Conservation (phyloP, 2,113 vertebrate genomes). For the Elephas maximus region DNA sequence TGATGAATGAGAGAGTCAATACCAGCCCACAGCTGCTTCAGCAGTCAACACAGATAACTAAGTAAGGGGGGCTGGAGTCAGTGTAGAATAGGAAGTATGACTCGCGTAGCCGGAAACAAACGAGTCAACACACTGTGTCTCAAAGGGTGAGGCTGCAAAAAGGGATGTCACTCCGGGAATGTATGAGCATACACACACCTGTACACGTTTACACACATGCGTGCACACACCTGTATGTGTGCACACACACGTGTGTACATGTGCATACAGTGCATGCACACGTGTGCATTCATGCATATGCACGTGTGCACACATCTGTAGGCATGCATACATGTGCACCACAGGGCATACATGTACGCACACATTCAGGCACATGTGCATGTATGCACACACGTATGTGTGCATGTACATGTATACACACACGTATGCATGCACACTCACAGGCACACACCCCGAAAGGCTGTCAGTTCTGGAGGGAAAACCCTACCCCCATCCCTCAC, state of each 20-base stretch:
- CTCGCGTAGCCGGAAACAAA: conserved; percentile 28
- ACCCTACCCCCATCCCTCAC: conserved; percentile 61
- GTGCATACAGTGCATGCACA: neutral
- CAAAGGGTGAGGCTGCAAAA: neutral
- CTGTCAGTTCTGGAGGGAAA: conserved; percentile 44
- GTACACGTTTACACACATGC: accelerated
- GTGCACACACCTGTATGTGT: too few species aligned
- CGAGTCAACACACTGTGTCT: neutral
- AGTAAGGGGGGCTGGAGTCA: neutral
- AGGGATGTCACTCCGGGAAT: neutral
- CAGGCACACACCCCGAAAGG: neutral
- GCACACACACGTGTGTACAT: too few species aligned
- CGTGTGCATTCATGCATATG: too few species aligned
- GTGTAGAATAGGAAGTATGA: conserved; percentile 42
- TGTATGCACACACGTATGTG: too few species aligned
- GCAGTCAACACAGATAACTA: neutral
- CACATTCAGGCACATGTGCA: too few species aligned
- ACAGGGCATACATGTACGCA: too few species aligned
- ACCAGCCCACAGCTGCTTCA: neutral
- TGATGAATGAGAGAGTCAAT: neutral
- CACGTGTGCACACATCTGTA: too few species aligned
- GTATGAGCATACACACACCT: too few species aligned
- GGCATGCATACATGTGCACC: too few species aligned
- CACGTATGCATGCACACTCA: too few species aligned
- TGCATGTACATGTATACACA: too few species aligned